These are phyloP conservation scores for Zonotrichia albicollis DNA, from an alignment of 2,797 vertebrate genomes.

Conservation along the genomic window DNA sequence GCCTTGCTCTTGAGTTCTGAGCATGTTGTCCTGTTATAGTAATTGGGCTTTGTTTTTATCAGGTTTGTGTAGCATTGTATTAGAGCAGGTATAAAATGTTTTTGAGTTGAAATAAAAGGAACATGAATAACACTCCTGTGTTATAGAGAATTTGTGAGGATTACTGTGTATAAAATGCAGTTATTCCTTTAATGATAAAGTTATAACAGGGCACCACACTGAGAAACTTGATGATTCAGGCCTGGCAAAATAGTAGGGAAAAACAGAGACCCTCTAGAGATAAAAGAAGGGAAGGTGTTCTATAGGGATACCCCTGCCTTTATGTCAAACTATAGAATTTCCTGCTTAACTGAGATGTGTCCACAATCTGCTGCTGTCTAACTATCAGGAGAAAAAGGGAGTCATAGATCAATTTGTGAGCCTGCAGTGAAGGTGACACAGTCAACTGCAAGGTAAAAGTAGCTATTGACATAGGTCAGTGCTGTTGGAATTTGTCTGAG, in stretches of 20 bases:
- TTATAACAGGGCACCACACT: background rate
- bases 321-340: background rate
- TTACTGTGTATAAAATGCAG: background rate
- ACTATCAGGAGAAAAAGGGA: background rate
- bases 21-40: background rate
- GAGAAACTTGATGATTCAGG: background rate
- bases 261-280: background rate
- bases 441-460: background rate
- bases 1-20: background rate
- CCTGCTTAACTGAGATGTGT: background rate
- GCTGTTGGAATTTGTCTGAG: background rate
- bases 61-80: background rate
- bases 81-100: background rate
- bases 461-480: conserved; percentile 28
- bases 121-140: background rate
- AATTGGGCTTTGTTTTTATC: background rate
- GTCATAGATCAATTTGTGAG: background rate
- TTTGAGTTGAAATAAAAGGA: background rate
- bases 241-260: background rate
- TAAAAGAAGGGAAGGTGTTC: background rate
- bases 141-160: background rate
- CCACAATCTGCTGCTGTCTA: background rate
- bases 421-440: background rate
- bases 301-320: background rate
- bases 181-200: background rate